Evolutionary conservation across 2,797 vertebrate genomes (phyloP).

Genomic region (Pantherophis vulpinus): DNA sequence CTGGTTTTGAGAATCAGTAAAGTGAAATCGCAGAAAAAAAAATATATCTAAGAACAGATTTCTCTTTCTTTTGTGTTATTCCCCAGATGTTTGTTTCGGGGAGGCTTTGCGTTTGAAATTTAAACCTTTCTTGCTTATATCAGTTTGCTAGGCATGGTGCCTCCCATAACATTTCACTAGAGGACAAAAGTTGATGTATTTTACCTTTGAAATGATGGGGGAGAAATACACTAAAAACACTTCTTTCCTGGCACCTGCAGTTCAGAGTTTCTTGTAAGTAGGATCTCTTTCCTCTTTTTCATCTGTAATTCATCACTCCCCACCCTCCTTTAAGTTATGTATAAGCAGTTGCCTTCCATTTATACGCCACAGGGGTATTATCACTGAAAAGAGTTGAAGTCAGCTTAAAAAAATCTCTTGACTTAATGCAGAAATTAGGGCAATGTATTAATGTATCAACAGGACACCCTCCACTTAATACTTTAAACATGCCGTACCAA

Average conservation of each 20-base stretch:
- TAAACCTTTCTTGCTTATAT: conserved; percentile 10
- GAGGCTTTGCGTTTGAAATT: conserved; percentile 6
- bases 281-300: conserved; percentile 13
- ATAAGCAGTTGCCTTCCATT: conserved; percentile 53
- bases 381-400: conserved; percentile 18
- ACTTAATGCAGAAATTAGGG: conserved; percentile 51
- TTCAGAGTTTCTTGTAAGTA: conserved; percentile 42
- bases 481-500: conserved; percentile 17
- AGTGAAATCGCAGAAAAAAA: accelerated
- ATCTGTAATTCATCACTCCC: conserved; percentile 42
- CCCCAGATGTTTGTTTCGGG: conserved; percentile 20
- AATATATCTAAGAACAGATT: background rate
- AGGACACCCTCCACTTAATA: conserved; percentile 14
- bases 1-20: accelerated
- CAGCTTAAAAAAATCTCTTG: conserved; percentile 40
- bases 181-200: conserved; percentile 39
- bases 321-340: conserved; percentile 8
- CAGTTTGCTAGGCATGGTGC: background rate
- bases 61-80: background rate
- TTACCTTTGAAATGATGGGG: conserved; percentile 44
- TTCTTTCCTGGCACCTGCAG: conserved; percentile 45
- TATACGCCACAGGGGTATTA: conserved; percentile 27
- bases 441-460: conserved; percentile 38
- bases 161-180: conserved; percentile 33
- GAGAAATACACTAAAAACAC: conserved; percentile 34